Conservation (phyloP, 2,113 vertebrate species). For the Myiagra hebetior region DNA sequence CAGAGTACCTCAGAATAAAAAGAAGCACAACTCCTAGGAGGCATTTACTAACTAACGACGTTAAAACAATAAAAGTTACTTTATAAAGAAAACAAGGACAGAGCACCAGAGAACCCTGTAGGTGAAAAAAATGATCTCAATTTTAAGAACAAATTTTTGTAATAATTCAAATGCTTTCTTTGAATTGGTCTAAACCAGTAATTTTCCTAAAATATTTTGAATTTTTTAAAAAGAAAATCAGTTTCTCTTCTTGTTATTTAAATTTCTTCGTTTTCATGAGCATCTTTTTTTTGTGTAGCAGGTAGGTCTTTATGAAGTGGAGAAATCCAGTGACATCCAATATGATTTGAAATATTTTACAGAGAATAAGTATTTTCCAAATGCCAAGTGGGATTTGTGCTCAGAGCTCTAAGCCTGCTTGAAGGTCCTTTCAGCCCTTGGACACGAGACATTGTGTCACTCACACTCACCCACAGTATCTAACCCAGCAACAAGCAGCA, state of each 20-base stretch:
- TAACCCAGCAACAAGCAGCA: background rate
- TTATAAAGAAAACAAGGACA: background rate
- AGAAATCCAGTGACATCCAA: background rate
- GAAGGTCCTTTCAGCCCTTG: background rate
- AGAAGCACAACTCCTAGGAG: background rate
- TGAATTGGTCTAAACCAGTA: background rate
- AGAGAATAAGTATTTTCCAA: background rate
- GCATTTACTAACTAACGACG: background rate
- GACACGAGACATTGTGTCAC: accelerated
- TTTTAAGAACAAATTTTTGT: background rate
- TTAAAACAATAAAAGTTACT: background rate
- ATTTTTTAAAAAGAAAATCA: background rate
- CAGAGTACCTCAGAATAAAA: background rate
- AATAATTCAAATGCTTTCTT: background rate
- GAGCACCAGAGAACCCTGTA: background rate
- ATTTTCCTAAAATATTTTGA: background rate
- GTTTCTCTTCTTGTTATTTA: background rate
- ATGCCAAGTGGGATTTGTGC: background rate
- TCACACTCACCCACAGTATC: accelerated
- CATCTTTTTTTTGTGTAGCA: background rate
- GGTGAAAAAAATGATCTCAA: background rate
- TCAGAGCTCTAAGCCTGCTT: background rate
- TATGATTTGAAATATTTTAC: background rate
- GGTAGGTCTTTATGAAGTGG: background rate
- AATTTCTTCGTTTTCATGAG: background rate